Conservation (phyloP, 2,797 vertebrate genomes). For the Anolis apletophallus region DNA sequence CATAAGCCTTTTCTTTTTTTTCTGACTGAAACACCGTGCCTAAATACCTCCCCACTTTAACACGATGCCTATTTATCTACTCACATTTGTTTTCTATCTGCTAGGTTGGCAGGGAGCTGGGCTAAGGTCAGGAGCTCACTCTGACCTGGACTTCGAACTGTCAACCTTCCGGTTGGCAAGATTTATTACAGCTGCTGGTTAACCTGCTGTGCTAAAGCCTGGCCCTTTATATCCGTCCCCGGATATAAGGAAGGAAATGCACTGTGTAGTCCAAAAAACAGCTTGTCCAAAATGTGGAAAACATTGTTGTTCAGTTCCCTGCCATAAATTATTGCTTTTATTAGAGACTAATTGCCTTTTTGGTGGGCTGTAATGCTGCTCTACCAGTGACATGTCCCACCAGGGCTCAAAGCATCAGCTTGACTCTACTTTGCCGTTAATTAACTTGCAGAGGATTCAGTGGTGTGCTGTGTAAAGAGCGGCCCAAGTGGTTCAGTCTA, state of each 20-base stretch:
- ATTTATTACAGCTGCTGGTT: too few species aligned
- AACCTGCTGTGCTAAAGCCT: too few species aligned
- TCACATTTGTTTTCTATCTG: too few species aligned
- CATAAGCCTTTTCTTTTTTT: too few species aligned
- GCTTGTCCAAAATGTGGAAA: neutral
- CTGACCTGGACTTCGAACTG: too few species aligned
- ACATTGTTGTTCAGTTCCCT: neutral
- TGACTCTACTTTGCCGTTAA: constrained; percentile 12
- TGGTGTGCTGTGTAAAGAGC: constrained; percentile 6
- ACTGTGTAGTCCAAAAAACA: neutral
- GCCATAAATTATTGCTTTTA: neutral
- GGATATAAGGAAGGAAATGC: neutral
- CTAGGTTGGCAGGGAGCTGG: too few species aligned
- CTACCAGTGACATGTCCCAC: neutral
- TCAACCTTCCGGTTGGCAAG: too few species aligned
- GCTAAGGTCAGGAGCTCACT: too few species aligned
- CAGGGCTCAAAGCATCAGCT: neutral
- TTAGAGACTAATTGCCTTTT: neutral
- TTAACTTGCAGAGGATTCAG: neutral
- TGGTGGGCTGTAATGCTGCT: neutral
- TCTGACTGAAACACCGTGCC: too few species aligned
- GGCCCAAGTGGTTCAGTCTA: constrained; percentile 14
- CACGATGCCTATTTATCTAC: too few species aligned
- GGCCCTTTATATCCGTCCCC: too few species aligned
- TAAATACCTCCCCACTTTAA: too few species aligned